phyloP scores from a whole-genome alignment of 1,140 invertebrate species.

The Euura lappo region DNA sequence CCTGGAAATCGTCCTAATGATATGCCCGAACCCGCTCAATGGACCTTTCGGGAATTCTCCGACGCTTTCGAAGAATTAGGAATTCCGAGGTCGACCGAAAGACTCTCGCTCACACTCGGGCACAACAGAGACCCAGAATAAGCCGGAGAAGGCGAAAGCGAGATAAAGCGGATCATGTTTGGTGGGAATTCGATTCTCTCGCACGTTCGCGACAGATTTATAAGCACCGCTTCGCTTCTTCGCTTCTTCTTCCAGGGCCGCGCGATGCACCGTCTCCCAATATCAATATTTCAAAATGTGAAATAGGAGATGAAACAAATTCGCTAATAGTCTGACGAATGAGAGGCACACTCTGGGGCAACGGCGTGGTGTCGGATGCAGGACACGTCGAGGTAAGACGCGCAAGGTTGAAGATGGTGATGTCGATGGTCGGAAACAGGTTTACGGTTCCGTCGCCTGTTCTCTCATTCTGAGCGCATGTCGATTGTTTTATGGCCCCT shows the following conservation, averaged over 20 bases:
- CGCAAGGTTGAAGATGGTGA: slow-evolving; percentile 1
- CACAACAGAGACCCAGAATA: too few relatives aligned
- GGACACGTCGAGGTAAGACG: neutral
- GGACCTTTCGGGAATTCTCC: slow-evolving; percentile 61
- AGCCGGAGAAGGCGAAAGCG: neutral
- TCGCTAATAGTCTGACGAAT: too few relatives aligned
- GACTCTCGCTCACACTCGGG: too few relatives aligned
- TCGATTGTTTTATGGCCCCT: slow-evolving; percentile 38
- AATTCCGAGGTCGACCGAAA: slow-evolving; percentile 51
- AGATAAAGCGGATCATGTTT: neutral
- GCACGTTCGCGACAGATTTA: slow-evolving; percentile 8
- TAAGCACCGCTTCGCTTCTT: neutral
- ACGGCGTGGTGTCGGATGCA: slow-evolving; percentile 2
- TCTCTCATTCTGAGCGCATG: slow-evolving; percentile 25
- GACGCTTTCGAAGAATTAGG: slow-evolving; percentile 62
- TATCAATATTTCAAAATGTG: too few relatives aligned
- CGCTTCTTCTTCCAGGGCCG: neutral
- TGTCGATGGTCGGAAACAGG: slow-evolving; percentile 28
- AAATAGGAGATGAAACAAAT: too few relatives aligned
- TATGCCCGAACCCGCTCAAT: slow-evolving; percentile 56
- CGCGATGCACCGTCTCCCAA: neutral
- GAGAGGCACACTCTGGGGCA: too few relatives aligned
- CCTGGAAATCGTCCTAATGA: slow-evolving; percentile 59
- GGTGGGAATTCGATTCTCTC: slow-evolving; percentile 14
- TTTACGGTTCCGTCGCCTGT: slow-evolving; percentile 25